Evolutionary conservation across 2,113 vertebrate genomes (phyloP), one percentile per base, ranked within the genome.

Genomic region (Heterochromis multidens): DNA sequence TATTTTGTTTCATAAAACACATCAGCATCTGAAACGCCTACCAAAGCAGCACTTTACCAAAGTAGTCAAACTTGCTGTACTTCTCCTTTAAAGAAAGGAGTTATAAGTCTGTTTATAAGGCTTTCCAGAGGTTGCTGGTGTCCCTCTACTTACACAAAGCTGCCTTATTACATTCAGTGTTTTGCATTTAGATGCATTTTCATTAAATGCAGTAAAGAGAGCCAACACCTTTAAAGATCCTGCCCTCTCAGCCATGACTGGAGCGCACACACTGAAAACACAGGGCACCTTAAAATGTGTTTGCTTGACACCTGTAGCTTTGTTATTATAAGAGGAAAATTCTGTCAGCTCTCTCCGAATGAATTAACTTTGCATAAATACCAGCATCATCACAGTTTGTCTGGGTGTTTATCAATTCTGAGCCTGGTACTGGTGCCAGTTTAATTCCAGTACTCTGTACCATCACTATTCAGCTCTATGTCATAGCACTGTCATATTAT

Each of bases 351-450:
- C 43, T 21, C 67, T 29, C 40, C 21, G 4, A 52, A 0, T 52
- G 17, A 31, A 74, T 72, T 17, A 25, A 46, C 17, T 2, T 49
- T 21, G 7, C 1, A 27, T 74, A 31, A 31, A 74, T 52, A 0
- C 10, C 1, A 52, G 43, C 0, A 14, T 25, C 43, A 31, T 29
- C 6, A 6, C 10, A 11, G 8, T 72, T 49, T 29, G 14, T 49
- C 65, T 3, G 6, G 40, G 40, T 25, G 11, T 72, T 49, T 21
- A 49, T 0, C 2, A 8, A 29, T 1, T 29, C 40, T 72, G 37
- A 1, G 37, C 1, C 0, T 46, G 14, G 27, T 27, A 19, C 23
- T 2, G 27, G 46, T 29, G 17, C 43, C 67, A 2, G 10, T 49
- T 72, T 7, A 29, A 0, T 72, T 72, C 25, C 8, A 19, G 67